Evolutionary conservation across 2,113 vertebrate genomes (phyloP), one percentile per base, ranked within the genome.

Genomic region (Symphodus melops): DNA sequence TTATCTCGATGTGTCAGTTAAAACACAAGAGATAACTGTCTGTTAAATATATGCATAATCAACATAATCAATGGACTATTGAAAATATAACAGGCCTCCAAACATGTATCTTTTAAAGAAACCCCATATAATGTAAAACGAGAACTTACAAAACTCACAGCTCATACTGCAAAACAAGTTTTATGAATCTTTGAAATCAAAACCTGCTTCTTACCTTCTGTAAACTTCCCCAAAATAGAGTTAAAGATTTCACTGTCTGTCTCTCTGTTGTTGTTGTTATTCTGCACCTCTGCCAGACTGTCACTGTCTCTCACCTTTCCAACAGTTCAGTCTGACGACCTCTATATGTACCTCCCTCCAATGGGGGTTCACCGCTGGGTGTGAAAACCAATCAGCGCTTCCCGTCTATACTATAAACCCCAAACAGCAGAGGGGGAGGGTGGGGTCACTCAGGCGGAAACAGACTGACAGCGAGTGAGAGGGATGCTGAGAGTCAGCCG

Each of bases 331-430:
- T 75, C 65, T 88, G 84, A 21, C 86, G 49, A 3, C 88, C 86
- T 82, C 57, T 91, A 91, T 92, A 91, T 94, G 89, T 88, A 91
- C 82, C 85, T 68, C 89, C 84, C 89, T 84, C 90, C 87, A 85
- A 93, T 93, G 78, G 86, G 82, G 84, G 86, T 75, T 82, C 91
- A 88, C 62, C 54, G 56, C 51, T 46, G 54, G 54, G 65, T 41
- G 36, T 1, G 88, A 82, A 72, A 91, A 88, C 90, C 93, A 92
- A 93, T 91, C 90, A 92, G 86, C 68, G 13, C 57, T 51, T 39
- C 20, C 6, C 77, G 83, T 87, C 83, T 82, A 84, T 84, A 89
- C 89, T 65, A 52, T 89, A 91, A 93, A 92, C 92, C 90, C 86
- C 70, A 68, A 75, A 82, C 17, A 39, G 63, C 48, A 42, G 66